These are phyloP conservation scores for Lucilia cuprina DNA, from an alignment of 1,140 invertebrate genomes.

Conservation along the genomic window DNA sequence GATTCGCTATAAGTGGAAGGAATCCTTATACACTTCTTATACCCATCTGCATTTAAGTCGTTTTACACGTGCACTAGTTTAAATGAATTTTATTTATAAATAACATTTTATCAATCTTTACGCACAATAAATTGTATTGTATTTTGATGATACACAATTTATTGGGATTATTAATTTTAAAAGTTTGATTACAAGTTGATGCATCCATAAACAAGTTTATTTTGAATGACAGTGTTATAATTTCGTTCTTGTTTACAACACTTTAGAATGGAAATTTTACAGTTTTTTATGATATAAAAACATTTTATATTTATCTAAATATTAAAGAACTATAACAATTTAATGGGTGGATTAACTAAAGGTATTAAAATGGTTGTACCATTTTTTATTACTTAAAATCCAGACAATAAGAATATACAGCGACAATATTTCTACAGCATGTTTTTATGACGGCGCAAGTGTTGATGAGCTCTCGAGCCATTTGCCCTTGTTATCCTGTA, in stretches of 20 bases:
- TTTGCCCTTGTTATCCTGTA: too few relatives aligned
- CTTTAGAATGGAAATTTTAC: not conserved
- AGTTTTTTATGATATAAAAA: not conserved
- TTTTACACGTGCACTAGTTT: not conserved
- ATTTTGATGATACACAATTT: not conserved
- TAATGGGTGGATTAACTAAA: too few relatives aligned
- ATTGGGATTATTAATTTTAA: not conserved
- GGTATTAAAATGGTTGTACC: too few relatives aligned
- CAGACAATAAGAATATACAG: too few relatives aligned
- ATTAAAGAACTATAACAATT: too few relatives aligned
- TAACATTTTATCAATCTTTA: not conserved
- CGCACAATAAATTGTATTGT: not conserved
- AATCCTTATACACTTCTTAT: too few relatives aligned
- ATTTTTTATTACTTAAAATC: too few relatives aligned
- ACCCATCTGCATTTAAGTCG: too few relatives aligned
- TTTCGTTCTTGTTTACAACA: not conserved
- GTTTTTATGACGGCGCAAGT: too few relatives aligned
- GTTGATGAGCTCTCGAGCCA: too few relatives aligned
- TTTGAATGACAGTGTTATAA: not conserved
- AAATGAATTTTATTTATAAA: not conserved
- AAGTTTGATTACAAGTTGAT: not conserved
- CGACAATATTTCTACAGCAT: too few relatives aligned
- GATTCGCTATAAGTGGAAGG: not conserved
- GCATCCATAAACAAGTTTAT: not conserved
- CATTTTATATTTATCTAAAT: too few relatives aligned